Percentiles rank a stretch among this genome's conserved stretches.
Conservation (phyloP, 2,113 vertebrate genomes). For the Dicaeum eximium region DNA sequence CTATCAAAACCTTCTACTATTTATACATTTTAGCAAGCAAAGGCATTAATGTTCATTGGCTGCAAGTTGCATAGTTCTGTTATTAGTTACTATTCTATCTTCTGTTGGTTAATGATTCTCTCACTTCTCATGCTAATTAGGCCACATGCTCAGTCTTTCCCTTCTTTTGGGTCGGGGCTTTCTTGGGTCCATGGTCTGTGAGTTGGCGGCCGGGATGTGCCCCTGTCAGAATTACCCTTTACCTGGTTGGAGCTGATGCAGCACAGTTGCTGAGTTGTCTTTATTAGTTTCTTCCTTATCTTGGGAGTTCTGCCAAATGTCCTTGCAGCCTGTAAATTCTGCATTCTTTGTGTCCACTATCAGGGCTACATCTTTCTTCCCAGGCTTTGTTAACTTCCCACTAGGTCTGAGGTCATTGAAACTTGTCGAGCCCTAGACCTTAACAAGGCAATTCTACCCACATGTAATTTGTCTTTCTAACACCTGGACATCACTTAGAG, state of each 20-base stretch:
- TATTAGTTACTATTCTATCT: neutral
- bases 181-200: neutral
- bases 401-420: neutral
- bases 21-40: neutral
- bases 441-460: neutral
- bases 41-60: neutral
- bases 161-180: neutral
- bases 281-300: neutral
- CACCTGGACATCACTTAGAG: neutral
- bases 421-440: neutral
- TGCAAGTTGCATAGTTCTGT: neutral
- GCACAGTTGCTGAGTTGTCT: neutral
- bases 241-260: neutral
- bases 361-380: neutral
- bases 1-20: neutral
- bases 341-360: neutral
- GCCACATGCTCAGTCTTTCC: neutral
- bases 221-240: neutral
- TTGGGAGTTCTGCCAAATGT: neutral
- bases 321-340: neutral
- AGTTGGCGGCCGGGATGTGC: fast-evolving
- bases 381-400: neutral
- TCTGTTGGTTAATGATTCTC: neutral
- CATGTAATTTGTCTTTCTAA: neutral
- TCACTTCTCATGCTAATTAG: neutral